These are phyloP conservation scores for Ataeniobius toweri DNA, from an alignment of 2,797 vertebrate species.

Conservation along the genomic window DNA sequence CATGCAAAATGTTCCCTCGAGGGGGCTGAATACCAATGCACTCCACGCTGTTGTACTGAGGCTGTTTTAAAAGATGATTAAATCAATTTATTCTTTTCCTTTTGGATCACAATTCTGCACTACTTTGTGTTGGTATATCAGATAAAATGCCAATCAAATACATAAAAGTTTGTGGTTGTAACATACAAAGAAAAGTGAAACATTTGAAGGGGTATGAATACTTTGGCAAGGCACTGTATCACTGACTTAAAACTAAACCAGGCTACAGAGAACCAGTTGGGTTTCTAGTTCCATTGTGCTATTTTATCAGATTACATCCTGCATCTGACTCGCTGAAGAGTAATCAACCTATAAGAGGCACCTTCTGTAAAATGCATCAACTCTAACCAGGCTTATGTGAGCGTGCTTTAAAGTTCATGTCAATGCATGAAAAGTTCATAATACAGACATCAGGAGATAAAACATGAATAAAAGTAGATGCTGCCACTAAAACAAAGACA, in stretches of 20 bases:
- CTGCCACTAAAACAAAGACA: conserved; percentile 16
- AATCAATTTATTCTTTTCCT: background rate
- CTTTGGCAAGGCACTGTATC: background rate
- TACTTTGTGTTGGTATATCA: background rate
- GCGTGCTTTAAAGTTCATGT: background rate
- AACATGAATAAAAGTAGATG: background rate
- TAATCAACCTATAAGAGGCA: background rate
- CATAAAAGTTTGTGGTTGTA: background rate
- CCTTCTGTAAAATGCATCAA: background rate
- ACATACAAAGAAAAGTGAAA: background rate
- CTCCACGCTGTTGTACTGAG: background rate
- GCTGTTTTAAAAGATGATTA: background rate
- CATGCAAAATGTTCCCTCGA: background rate
- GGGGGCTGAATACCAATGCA: no score
- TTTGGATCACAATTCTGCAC: background rate
- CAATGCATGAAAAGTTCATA: conserved; percentile 1
- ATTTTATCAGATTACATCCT: background rate
- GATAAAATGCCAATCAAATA: background rate
- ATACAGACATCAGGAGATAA: background rate
- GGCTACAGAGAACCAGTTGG: background rate
- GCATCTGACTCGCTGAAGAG: background rate
- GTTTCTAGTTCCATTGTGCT: background rate
- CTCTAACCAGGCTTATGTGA: conserved; percentile 4
- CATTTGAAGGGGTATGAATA: background rate
- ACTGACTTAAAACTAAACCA: background rate